Conservation (phyloP, 2,797 vertebrate species). For the Megaceryle alcyon region DNA sequence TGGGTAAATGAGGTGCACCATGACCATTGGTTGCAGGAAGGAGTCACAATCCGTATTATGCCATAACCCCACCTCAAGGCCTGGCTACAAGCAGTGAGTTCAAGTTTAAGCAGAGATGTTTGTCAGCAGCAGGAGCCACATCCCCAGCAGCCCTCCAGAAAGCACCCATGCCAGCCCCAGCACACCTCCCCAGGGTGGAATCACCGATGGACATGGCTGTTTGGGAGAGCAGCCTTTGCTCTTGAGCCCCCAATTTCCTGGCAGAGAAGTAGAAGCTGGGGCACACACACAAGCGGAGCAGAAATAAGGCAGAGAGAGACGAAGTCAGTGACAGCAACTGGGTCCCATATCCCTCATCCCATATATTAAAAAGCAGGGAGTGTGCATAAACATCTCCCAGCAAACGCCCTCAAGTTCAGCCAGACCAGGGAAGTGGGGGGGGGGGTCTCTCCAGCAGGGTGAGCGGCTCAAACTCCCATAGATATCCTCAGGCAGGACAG, state of each 20-base stretch:
- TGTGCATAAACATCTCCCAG: rapidly evolving
- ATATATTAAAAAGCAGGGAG: neutral
- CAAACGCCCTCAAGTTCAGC: neutral
- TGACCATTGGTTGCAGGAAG: rapidly evolving
- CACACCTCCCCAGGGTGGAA: neutral
- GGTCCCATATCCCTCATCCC: neutral
- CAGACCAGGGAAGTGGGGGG: neutral
- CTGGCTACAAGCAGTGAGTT: neutral
- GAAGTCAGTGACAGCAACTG: rapidly evolving
- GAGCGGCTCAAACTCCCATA: neutral
- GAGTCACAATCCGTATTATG: neutral
- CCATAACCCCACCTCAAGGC: neutral
- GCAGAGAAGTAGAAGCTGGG: neutral
- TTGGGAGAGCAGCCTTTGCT: neutral
- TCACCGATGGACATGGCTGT: rapidly evolving
- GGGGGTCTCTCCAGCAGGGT: neutral
- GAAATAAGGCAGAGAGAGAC: neutral
- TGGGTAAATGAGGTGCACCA: neutral
- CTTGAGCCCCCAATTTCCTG: neutral
- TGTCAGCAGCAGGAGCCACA: rapidly evolving
- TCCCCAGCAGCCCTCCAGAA: neutral
- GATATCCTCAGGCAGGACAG: neutral
- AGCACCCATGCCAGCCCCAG: rapidly evolving
- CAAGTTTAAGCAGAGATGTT: neutral
- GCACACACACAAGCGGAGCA: neutral